Evolutionary conservation across 2,888 invertebrate species (phyloP).

Genomic region (Amaurobius ferox): DNA sequence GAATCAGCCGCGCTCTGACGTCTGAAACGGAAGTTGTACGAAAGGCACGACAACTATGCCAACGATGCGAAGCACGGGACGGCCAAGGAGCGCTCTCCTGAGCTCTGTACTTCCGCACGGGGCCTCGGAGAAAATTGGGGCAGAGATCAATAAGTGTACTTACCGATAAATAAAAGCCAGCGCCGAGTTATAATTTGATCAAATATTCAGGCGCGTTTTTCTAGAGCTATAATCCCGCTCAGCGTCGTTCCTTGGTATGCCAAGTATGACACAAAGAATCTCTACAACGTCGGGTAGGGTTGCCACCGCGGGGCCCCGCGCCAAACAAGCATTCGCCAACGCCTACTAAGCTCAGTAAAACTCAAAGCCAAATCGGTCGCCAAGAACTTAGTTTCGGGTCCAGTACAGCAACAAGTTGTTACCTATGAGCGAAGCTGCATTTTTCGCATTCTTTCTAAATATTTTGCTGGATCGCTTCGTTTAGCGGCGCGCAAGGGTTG

Average conservation of each 20-base stretch:
- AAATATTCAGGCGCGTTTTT: slow-evolving; percentile 56
- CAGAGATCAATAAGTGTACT: slow-evolving; percentile 59
- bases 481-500: slow-evolving; percentile 15
- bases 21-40: slow-evolving; percentile 77
- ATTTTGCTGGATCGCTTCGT: slow-evolving; percentile 42
- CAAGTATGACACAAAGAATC: slow-evolving; percentile 98
- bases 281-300: slow-evolving; percentile 86
- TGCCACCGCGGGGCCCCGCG: slow-evolving; percentile 73
- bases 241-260: slow-evolving; percentile 86
- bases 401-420: slow-evolving; percentile 69
- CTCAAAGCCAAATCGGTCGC: slow-evolving; percentile 32
- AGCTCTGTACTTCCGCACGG: slow-evolving; percentile 8
- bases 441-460: slow-evolving; percentile 65
- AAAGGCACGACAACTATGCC: slow-evolving; percentile 78
- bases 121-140: slow-evolving; percentile 4
- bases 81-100: not conserved
- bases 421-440: slow-evolving; percentile 56
- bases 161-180: slow-evolving; percentile 56
- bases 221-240: slow-evolving; percentile 50
- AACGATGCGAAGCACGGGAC: slow-evolving; percentile 77
- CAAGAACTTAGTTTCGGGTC: slow-evolving; percentile 46
- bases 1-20: slow-evolving; percentile 37
- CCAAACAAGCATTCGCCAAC: slow-evolving; percentile 49
- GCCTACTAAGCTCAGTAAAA: slow-evolving; percentile 5
- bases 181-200: slow-evolving; percentile 53